phyloP scores from a whole-genome alignment of 2,113 vertebrate species.

The Amazona guildingii region DNA sequence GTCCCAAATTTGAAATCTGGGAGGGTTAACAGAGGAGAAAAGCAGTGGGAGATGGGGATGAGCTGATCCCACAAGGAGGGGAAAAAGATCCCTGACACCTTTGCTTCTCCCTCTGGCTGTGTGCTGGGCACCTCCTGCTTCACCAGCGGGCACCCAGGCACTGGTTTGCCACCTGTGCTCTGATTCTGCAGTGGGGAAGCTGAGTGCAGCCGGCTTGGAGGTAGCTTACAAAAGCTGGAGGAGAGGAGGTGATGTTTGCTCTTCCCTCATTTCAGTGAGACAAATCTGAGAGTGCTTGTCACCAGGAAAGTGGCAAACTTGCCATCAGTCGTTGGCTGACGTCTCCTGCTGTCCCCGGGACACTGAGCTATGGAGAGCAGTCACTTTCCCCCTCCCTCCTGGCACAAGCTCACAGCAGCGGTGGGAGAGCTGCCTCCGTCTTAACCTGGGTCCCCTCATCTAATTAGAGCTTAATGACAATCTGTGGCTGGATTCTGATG shows the following conservation, averaged over 20 bases:
- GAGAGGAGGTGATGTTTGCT: not conserved
- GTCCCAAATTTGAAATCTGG: not conserved
- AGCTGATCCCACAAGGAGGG: rapidly evolving
- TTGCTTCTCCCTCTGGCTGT: not conserved
- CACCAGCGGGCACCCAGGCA: rapidly evolving
- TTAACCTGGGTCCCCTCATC: not conserved
- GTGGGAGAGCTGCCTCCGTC: not conserved
- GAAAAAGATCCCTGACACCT: not conserved
- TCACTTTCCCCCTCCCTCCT: rapidly evolving
- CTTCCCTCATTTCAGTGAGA: not conserved
- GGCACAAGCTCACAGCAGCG: not conserved
- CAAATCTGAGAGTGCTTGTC: not conserved
- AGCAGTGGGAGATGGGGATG: not conserved
- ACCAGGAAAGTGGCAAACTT: not conserved
- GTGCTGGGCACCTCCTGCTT: not conserved
- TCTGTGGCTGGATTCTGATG: not conserved
- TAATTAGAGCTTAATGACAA: rapidly evolving
- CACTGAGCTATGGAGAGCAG: not conserved
- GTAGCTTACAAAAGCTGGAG: not conserved
- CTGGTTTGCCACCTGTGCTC: not conserved
- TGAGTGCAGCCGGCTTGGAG: rapidly evolving
- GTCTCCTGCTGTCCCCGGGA: not conserved
- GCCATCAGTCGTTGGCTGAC: not conserved
- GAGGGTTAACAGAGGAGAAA: not conserved
- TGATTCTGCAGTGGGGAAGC: not conserved